Conservation (phyloP, 2,113 vertebrate genomes). For the Crotalus tigris region DNA sequence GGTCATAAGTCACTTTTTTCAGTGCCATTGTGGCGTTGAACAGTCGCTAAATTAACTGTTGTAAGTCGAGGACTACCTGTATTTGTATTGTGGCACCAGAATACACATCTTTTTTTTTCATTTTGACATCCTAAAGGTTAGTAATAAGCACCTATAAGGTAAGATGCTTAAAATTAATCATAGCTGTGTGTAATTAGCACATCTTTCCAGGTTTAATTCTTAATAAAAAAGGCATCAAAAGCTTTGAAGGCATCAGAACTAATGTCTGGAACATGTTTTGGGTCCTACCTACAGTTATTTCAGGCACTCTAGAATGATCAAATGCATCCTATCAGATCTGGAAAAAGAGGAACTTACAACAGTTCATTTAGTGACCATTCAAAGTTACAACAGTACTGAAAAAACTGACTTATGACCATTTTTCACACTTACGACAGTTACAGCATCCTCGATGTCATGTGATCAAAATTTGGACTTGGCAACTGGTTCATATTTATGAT, state of each 20-base stretch:
- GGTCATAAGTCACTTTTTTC: no score
- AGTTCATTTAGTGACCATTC: no score
- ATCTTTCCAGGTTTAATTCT: background rate
- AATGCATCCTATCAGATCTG: background rate
- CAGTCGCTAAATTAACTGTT: no score
- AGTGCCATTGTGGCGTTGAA: no score
- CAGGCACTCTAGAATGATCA: background rate
- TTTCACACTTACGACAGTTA: no score
- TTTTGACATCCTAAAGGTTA: background rate
- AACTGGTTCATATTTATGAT: no score
- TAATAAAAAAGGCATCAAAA: background rate
- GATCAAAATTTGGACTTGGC: no score
- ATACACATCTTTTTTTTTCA: background rate
- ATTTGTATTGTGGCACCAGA: background rate
- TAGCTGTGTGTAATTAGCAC: background rate
- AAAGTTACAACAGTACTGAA: no score
- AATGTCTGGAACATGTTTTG: background rate
- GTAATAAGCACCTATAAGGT: background rate
- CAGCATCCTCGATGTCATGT: no score
- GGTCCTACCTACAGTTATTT: background rate
- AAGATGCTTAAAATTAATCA: background rate
- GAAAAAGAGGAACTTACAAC: background rate
- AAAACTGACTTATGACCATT: no score
- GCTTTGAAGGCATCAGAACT: background rate
- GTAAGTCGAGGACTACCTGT: no score